phyloP scores from a whole-genome alignment of 2,888 invertebrate genomes.

The Nomada hirtipes region DNA sequence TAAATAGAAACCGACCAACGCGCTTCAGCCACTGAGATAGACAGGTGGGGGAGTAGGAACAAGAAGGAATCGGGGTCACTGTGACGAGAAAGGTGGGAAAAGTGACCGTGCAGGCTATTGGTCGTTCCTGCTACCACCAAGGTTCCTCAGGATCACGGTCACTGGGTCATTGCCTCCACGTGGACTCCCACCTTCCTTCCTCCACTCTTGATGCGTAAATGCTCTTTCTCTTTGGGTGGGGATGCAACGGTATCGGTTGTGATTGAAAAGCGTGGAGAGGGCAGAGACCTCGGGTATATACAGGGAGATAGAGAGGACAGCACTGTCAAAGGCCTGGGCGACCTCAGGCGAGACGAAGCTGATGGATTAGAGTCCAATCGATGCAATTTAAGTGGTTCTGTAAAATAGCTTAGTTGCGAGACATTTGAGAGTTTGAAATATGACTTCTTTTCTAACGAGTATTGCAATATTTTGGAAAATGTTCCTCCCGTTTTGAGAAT shows the following conservation, averaged over 20 bases:
- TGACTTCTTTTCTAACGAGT: background rate
- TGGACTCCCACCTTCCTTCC: slow-evolving; percentile 54
- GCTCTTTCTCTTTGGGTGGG: slow-evolving; percentile 33
- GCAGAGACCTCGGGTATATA: slow-evolving; percentile 61
- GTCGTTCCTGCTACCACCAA: slow-evolving; percentile 60
- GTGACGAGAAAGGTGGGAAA: slow-evolving; percentile 64
- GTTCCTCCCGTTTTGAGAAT: background rate
- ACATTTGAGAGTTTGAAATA: too few relatives aligned
- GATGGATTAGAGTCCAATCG: background rate
- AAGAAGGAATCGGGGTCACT: slow-evolving; percentile 74
- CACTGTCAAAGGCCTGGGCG: slow-evolving; percentile 56
- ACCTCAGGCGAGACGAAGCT: background rate
- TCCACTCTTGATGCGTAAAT: slow-evolving; percentile 26
- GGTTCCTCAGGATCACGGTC: slow-evolving; percentile 75
- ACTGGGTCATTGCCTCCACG: slow-evolving; percentile 81
- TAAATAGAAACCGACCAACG: slow-evolving; percentile 68
- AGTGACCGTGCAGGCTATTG: slow-evolving; percentile 63
- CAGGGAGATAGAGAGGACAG: slow-evolving; percentile 62
- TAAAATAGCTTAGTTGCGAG: too few relatives aligned
- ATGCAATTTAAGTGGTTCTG: background rate
- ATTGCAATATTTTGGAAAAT: background rate
- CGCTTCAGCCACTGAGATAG: slow-evolving; percentile 56
- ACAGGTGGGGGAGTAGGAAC: slow-evolving; percentile 71
- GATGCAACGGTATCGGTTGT: slow-evolving; percentile 79
- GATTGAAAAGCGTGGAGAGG: slow-evolving; percentile 56